Evolutionary conservation across 2,888 invertebrate species (phyloP).

Genomic region (Nemoura dubitans): DNA sequence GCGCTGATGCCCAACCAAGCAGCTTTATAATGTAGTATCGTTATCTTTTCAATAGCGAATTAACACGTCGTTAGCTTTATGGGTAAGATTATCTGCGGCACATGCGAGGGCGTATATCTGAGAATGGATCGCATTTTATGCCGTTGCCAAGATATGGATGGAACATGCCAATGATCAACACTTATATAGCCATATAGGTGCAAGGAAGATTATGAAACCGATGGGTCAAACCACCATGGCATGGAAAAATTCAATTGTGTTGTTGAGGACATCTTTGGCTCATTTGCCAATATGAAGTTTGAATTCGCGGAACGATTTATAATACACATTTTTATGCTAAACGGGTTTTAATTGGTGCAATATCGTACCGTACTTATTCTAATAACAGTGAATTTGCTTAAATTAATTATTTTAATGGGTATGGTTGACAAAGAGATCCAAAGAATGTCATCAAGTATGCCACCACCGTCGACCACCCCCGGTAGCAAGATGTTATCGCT

Average conservation of each 20-base stretch:
- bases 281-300: not conserved
- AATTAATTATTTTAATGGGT: slow-evolving; percentile 7
- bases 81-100: not conserved
- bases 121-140: not conserved
- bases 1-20: not conserved
- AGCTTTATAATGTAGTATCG: not conserved
- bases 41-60: slow-evolving; percentile 12
- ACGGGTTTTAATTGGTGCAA: not conserved
- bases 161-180: too few relatives aligned
- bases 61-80: not conserved
- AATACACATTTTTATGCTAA: not conserved
- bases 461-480: not conserved
- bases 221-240: too few relatives aligned
- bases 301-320: not conserved
- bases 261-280: not conserved
- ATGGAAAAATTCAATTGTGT: not conserved
- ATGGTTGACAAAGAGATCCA: not conserved
- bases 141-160: too few relatives aligned
- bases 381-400: not conserved
- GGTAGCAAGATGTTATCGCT: not conserved
- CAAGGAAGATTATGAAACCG: too few relatives aligned
- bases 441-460: slow-evolving; percentile 7
- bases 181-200: too few relatives aligned
- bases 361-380: not conserved
- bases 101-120: not conserved